Evolutionary conservation across 2,113 vertebrate genomes (phyloP).

Genomic region (Oxyruncus cristatus): DNA sequence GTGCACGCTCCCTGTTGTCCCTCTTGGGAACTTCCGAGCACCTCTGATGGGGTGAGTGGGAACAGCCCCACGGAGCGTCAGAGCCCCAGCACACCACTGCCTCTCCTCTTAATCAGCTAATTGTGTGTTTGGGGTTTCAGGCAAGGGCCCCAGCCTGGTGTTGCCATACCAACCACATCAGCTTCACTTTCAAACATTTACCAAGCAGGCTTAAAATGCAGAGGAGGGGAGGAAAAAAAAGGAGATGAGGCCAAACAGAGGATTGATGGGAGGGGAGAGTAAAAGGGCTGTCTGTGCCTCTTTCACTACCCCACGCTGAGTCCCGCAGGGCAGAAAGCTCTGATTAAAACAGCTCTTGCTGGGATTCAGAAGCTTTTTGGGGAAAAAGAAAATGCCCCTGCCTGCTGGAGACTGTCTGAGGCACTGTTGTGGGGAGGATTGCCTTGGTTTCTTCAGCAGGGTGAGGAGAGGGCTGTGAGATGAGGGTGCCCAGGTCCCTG

Average conservation of each 20-base stretch:
- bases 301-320: not conserved
- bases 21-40: not conserved
- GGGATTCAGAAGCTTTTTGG: conserved; percentile 27
- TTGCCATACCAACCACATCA: conserved; percentile 61
- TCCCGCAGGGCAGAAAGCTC: conserved; percentile 50
- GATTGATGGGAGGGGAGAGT: conserved; percentile 29
- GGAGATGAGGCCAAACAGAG: conserved; percentile 31
- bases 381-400: not conserved
- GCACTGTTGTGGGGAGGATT: not conserved
- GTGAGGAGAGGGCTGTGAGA: not conserved
- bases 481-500: accelerated
- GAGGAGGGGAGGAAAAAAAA: not conserved
- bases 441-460: not conserved
- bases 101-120: conserved; percentile 49
- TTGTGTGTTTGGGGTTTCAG: conserved; percentile 66
- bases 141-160: conserved; percentile 43
- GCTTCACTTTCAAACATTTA: conserved; percentile 55
- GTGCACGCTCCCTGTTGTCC: not conserved
- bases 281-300: conserved; percentile 32
- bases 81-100: not conserved
- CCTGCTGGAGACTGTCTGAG: conserved; percentile 38
- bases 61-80: not conserved
- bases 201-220: conserved; percentile 21
- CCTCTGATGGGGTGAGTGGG: not conserved
- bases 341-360: conserved; percentile 54